Percentiles rank a stretch among this genome's conserved stretches.
Conservation (phyloP, 1,140 invertebrate species). For the Drosophila suzukii region DNA sequence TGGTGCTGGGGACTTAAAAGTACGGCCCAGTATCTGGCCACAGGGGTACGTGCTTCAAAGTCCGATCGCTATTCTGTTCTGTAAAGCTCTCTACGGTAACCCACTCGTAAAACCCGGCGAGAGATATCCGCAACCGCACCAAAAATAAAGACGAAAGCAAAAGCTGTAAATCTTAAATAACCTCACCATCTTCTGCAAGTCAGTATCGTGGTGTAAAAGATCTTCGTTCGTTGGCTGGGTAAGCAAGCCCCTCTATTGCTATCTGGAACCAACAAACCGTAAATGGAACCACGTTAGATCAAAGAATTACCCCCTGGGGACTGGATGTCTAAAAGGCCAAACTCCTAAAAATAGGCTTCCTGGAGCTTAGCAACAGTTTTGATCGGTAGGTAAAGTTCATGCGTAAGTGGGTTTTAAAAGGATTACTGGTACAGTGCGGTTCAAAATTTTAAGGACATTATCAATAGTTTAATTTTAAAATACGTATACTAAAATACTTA, state of each 20-base stretch:
- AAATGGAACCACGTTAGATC: not conserved
- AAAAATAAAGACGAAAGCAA: slow-evolving; percentile 11
- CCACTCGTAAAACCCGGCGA: slow-evolving; percentile 16
- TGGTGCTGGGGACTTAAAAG: slow-evolving; percentile 19
- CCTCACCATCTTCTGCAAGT: slow-evolving; percentile 37
- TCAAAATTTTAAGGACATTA: too few relatives aligned
- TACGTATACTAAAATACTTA: too few relatives aligned
- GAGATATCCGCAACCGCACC: slow-evolving; percentile 6
- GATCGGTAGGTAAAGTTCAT: not conserved
- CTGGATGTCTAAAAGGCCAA: not conserved
- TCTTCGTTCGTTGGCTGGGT: not conserved
- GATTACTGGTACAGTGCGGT: too few relatives aligned
- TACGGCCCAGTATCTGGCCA: slow-evolving; percentile 18
- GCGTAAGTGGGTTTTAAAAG: too few relatives aligned
- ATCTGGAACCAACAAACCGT: not conserved
- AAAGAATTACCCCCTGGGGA: not conserved
- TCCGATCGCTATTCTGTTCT: slow-evolving; percentile 49
- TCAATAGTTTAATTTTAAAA: too few relatives aligned
- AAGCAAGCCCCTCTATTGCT: not conserved
- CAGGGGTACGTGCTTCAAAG: slow-evolving; percentile 43
- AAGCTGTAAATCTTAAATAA: slow-evolving; percentile 40
- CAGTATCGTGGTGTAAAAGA: slow-evolving; percentile 22
- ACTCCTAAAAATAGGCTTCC: too few relatives aligned
- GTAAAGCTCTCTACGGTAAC: slow-evolving; percentile 31
- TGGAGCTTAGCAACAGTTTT: not conserved